Evolutionary conservation across 2,888 invertebrate species (phyloP).

Genomic region (Epistrophe grossulariae): DNA sequence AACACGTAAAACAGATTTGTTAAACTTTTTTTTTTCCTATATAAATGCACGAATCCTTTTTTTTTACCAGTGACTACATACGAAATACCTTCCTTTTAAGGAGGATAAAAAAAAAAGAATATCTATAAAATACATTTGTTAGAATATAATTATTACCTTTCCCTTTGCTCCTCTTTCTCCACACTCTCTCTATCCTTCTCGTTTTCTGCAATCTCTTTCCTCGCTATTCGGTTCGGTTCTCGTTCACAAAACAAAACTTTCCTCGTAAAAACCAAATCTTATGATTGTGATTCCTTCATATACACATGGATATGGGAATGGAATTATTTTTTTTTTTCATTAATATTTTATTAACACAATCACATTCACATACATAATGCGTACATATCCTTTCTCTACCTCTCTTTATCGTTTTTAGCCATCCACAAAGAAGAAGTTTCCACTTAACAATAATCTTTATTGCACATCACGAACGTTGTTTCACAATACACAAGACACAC

Average conservation of each 20-base stretch:
- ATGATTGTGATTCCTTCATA: slow-evolving; percentile 30
- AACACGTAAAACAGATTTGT: slow-evolving; percentile 40
- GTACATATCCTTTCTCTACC: slow-evolving; percentile 20
- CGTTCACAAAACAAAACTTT: slow-evolving; percentile 11
- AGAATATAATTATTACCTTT: slow-evolving; percentile 37
- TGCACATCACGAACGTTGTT: slow-evolving; percentile 45
- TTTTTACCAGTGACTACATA: neutral
- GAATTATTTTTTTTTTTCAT: slow-evolving; percentile 24
- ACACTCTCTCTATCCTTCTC: neutral
- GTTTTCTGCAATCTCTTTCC: neutral
- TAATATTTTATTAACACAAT: slow-evolving; percentile 46
- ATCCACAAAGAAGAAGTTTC: slow-evolving; percentile 36
- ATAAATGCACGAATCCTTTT: slow-evolving; percentile 3
- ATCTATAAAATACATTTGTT: slow-evolving; percentile 27
- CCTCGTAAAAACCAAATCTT: slow-evolving; percentile 26
- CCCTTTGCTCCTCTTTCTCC: neutral
- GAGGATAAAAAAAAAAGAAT: slow-evolving; percentile 17
- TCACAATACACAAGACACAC: slow-evolving; percentile 12
- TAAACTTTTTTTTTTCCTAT: neutral
- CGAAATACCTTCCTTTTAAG: neutral
- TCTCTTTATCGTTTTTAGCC: slow-evolving; percentile 22
- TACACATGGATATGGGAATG: neutral
- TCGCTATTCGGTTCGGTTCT: neutral
- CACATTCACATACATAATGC: slow-evolving; percentile 31
- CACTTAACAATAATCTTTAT: slow-evolving; percentile 51